Evolutionary conservation across 2,113 vertebrate species (phyloP).

Genomic region (Euleptes europaea): DNA sequence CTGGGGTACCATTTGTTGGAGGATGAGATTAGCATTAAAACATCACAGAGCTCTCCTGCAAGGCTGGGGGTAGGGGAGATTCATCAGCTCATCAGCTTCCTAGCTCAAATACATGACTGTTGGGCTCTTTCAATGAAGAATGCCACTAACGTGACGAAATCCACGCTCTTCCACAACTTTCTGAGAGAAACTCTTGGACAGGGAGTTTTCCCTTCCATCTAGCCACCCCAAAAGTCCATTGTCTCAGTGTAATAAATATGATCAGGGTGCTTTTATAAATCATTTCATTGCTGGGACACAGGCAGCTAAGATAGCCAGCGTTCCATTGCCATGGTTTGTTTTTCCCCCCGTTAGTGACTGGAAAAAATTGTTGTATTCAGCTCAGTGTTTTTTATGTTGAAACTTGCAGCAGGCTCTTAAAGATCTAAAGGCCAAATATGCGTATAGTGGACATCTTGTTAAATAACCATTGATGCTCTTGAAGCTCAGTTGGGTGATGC

Average conservation of each 20-base stretch:
- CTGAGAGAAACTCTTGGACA: no score
- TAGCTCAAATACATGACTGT: background rate
- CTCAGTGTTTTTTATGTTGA: background rate
- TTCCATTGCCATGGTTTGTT: no score
- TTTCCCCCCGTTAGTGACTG: background rate
- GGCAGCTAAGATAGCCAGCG: no score
- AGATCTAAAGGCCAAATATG: background rate
- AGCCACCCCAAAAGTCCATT: no score
- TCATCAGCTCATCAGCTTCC: background rate
- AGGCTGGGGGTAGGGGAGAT: background rate
- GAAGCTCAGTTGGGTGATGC: background rate
- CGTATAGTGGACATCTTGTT: background rate
- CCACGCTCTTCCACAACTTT: background rate
- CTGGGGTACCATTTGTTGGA: slow-evolving; percentile 11
- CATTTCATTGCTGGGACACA: no score
- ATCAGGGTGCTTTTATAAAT: no score
- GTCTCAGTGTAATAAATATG: no score
- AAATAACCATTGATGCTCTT: background rate
- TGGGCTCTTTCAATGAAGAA: background rate
- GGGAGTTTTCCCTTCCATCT: no score
- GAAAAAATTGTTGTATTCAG: background rate
- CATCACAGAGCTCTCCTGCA: background rate
- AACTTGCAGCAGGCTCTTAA: background rate
- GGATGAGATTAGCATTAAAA: slow-evolving; percentile 1
- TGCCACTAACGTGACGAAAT: background rate